A percentile compares a stretch with the other conserved stretches of the same genome.
Conservation (phyloP, 2,113 vertebrate genomes). For the Mormyrus lacerda region DNA sequence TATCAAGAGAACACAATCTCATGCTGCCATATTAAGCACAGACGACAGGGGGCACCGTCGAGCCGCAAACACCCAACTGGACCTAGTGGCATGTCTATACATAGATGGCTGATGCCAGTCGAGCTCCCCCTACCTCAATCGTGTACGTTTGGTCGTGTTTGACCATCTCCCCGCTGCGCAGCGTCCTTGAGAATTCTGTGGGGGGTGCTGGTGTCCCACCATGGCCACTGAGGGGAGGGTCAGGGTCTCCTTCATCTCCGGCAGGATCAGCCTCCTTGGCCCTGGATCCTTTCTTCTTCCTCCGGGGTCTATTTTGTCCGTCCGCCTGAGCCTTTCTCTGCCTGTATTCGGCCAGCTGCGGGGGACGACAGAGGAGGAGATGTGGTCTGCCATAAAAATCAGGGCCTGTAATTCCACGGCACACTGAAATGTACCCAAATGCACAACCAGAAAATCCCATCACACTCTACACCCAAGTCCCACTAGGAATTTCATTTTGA, state of each 20-base stretch:
- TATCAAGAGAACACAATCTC: neutral
- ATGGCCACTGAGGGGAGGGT: constrained; percentile 49
- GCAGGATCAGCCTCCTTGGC: constrained; percentile 56
- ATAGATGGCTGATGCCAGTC: neutral
- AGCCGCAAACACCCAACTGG: neutral
- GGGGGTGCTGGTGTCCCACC: constrained; percentile 44
- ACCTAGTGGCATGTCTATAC: neutral
- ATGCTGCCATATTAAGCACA: neutral
- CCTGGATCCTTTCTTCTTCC: constrained; percentile 68
- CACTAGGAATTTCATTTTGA: neutral
- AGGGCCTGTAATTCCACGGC: neutral
- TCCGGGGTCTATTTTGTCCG: constrained; percentile 83
- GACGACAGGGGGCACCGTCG: neutral
- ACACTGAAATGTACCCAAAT: neutral
- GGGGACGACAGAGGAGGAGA: neutral
- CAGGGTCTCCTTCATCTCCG: constrained; percentile 49
- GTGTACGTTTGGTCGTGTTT: constrained; percentile 70
- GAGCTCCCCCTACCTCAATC: constrained; percentile 68
- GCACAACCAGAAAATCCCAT: neutral
- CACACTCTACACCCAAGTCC: neutral
- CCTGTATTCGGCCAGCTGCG: constrained; percentile 86
- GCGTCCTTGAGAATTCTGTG: constrained; percentile 65
- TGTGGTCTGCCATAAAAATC: neutral
- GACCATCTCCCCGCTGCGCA: constrained; percentile 68
- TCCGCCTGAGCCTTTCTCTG: constrained; percentile 83